Conservation (phyloP, 35 echinoderm and acorn worm species). For the Apostichopus californicus region DNA sequence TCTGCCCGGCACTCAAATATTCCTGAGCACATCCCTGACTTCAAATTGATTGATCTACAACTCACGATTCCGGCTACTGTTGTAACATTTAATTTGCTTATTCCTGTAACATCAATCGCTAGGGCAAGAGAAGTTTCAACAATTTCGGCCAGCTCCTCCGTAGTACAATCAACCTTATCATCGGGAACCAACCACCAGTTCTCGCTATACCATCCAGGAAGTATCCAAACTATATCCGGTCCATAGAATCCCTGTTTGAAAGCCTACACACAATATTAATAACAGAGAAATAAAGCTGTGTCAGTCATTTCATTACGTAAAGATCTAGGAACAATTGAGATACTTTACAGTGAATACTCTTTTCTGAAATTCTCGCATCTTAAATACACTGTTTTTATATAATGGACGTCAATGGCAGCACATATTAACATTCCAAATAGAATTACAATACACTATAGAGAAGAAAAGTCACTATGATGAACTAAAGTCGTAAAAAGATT, state of each 20-base stretch:
- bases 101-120: neutral
- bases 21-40: too few relatives aligned
- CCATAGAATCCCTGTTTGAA: slow-evolving; percentile 30
- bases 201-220: slow-evolving; percentile 44
- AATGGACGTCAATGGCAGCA: too few relatives aligned
- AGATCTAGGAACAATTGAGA: too few relatives aligned
- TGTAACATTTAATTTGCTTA: neutral
- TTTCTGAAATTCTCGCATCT: too few relatives aligned
- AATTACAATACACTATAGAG: too few relatives aligned
- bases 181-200: slow-evolving; percentile 48
- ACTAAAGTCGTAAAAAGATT: too few relatives aligned
- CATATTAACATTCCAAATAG: too few relatives aligned
- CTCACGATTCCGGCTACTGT: slow-evolving; percentile 60
- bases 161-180: slow-evolving; percentile 39
- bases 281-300: neutral
- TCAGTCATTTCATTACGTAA: too few relatives aligned
- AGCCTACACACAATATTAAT: neutral
- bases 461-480: too few relatives aligned
- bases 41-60: neutral
- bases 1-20: too few relatives aligned
- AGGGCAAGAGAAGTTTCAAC: slow-evolving; percentile 27
- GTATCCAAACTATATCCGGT: slow-evolving; percentile 43
- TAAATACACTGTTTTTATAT: too few relatives aligned
- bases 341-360: too few relatives aligned
- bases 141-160: slow-evolving; percentile 32